Evolutionary conservation across 2,113 vertebrate genomes (phyloP).

Genomic region (Oryzias celebensis): DNA sequence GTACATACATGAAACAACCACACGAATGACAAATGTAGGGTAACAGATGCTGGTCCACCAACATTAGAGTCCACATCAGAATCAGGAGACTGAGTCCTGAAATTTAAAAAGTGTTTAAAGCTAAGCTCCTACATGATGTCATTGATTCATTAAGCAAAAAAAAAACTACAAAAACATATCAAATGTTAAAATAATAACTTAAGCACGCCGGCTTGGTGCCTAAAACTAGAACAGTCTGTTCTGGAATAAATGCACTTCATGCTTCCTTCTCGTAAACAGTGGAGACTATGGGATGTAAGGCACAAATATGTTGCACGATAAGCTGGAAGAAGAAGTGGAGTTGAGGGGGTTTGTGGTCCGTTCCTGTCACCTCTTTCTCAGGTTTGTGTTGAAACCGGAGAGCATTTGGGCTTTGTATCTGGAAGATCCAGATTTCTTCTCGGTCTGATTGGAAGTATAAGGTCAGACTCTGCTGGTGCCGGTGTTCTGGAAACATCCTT

Average conservation of each 20-base stretch:
- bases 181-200: constrained; percentile 12
- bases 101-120: constrained; percentile 11
- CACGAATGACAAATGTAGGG: background rate
- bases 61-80: constrained; percentile 9
- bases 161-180: constrained; percentile 18
- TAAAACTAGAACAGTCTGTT: constrained; percentile 2
- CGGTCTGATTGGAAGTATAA: constrained; percentile 8
- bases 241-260: background rate
- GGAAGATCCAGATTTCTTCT: background rate
- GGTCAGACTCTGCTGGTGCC: constrained; percentile 1
- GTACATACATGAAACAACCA: constrained; percentile 5
- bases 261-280: constrained; percentile 11
- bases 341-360: constrained; percentile 12
- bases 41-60: constrained; percentile 17
- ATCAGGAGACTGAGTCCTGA: constrained; percentile 3
- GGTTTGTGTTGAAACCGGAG: constrained; percentile 2
- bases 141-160: constrained; percentile 4
- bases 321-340: constrained; percentile 7
- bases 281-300: constrained; percentile 2
- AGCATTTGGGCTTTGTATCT: background rate
- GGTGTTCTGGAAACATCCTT: background rate
- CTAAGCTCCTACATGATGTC: constrained; percentile 9
- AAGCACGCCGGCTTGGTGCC: constrained; percentile 2
- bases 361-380: background rate
- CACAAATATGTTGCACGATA: background rate